Percentiles rank a stretch among this genome's conserved stretches.
Conservation (phyloP, 2,113 vertebrate species). For the Gavia stellata region DNA sequence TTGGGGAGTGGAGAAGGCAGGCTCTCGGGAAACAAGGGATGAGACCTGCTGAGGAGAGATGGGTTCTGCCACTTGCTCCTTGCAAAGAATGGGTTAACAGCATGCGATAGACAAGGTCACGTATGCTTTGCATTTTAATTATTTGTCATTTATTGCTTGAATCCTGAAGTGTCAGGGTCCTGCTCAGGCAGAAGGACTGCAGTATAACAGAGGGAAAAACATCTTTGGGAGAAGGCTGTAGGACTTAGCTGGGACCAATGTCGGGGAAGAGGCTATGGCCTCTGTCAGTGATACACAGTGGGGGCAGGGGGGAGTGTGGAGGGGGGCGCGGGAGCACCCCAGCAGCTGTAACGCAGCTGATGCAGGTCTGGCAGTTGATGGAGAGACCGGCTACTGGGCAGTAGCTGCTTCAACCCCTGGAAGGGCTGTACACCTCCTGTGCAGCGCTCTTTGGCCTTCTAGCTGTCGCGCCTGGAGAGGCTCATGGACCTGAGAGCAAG, state of each 20-base stretch:
- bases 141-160: background rate
- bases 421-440: background rate
- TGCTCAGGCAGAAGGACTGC: background rate
- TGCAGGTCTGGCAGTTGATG: background rate
- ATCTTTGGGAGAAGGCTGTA: background rate
- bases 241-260: background rate
- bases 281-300: background rate
- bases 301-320: no score
- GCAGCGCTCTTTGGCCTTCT: background rate
- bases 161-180: background rate
- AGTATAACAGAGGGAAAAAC: background rate
- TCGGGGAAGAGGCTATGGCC: accelerated
- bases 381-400: background rate
- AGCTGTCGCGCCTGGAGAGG: background rate
- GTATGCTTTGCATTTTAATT: background rate
- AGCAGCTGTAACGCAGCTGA: background rate
- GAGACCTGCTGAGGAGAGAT: background rate
- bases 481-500: background rate
- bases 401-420: background rate
- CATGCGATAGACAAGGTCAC: background rate
- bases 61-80: accelerated
- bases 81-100: background rate
- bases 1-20: background rate
- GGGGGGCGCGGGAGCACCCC: background rate
- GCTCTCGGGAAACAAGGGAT: background rate